Evolutionary conservation across 2,888 invertebrate species (phyloP).

Genomic region (Caenorhabditis imperialis): DNA sequence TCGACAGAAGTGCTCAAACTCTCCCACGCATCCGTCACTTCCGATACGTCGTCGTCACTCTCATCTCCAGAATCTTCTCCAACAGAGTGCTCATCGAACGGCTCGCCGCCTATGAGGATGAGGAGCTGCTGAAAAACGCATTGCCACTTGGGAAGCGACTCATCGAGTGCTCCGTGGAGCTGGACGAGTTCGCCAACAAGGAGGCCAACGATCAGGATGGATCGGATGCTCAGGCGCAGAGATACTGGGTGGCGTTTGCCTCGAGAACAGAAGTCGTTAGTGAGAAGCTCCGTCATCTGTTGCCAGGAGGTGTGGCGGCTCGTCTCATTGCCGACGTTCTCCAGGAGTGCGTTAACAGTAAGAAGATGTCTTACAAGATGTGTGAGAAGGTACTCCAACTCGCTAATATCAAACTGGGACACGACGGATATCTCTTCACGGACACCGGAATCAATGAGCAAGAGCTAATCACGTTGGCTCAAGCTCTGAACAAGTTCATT

Average conservation of each 20-base stretch:
- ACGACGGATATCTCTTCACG: conserved; percentile 79
- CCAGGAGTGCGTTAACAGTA: conserved; percentile 80
- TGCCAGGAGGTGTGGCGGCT: conserved; percentile 87
- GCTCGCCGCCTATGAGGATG: conserved; percentile 64
- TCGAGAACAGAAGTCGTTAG: conserved; percentile 67
- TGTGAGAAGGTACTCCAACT: conserved; percentile 87
- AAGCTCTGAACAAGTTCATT: conserved; percentile 69
- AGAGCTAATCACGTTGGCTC: conserved; percentile 65
- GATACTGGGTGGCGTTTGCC: conserved; percentile 68
- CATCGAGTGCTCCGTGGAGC: conserved; percentile 63
- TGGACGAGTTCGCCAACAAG: conserved; percentile 67
- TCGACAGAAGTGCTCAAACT: conserved; percentile 82
- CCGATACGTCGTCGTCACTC: conserved; percentile 87
- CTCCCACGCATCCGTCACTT: conserved; percentile 88
- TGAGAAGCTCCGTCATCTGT: conserved; percentile 80
- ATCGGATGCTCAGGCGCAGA: conserved; percentile 52
- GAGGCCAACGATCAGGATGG: conserved; percentile 59
- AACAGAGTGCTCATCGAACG: conserved; percentile 84
- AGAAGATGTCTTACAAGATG: conserved; percentile 57
- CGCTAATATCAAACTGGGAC: conserved; percentile 87
- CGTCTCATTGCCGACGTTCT: conserved; percentile 85
- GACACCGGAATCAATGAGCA: conserved; percentile 67
- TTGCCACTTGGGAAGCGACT: conserved; percentile 64
- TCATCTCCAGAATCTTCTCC: conserved; percentile 84
- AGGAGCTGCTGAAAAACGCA: conserved; percentile 61